These are phyloP conservation scores for Triplophysa bombifrons DNA, from an alignment of 2,797 vertebrate species.

Conservation along the genomic window DNA sequence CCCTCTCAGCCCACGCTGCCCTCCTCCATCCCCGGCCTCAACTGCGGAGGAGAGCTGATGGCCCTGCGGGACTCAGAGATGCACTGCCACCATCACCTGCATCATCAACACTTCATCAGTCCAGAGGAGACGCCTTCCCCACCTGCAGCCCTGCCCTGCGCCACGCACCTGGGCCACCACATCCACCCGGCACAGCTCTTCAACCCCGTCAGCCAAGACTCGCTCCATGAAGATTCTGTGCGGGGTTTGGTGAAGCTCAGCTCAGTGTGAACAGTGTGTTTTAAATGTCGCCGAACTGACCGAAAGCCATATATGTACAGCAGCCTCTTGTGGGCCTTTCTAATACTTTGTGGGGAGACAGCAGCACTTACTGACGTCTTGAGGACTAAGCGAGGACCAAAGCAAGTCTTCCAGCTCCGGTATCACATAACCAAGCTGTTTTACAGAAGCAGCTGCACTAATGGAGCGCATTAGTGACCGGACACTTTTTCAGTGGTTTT, in stretches of 20 bases:
- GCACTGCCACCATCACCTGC: conserved; percentile 79
- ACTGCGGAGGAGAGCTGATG: conserved; percentile 69
- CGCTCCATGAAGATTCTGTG: conserved; percentile 91
- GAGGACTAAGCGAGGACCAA: conserved; percentile 8
- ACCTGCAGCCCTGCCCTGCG: conserved; percentile 64
- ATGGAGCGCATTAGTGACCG: neutral
- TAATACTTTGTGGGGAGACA: conserved; percentile 2
- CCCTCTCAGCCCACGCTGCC: conserved; percentile 80
- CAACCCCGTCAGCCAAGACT: conserved; percentile 87
- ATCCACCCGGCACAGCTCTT: conserved; percentile 82
- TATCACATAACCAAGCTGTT: conserved; percentile 22
- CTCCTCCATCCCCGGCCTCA: conserved; percentile 82
- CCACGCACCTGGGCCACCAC: conserved; percentile 75
- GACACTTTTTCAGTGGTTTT: neutral
- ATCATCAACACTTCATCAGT: conserved; percentile 81
- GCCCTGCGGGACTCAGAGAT: conserved; percentile 74
- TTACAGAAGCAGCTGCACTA: neutral
- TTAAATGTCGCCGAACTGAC: neutral
- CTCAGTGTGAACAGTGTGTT: conserved; percentile 81
- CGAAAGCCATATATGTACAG: conserved; percentile 41
- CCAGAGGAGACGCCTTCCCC: conserved; percentile 86
- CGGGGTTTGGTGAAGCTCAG: conserved; percentile 93
- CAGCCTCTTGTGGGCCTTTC: conserved; percentile 3
- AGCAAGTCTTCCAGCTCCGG: conserved; percentile 46
- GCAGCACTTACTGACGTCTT: neutral